Conservation (phyloP, 2,113 vertebrate species). For the Dasyornis broadbenti region DNA sequence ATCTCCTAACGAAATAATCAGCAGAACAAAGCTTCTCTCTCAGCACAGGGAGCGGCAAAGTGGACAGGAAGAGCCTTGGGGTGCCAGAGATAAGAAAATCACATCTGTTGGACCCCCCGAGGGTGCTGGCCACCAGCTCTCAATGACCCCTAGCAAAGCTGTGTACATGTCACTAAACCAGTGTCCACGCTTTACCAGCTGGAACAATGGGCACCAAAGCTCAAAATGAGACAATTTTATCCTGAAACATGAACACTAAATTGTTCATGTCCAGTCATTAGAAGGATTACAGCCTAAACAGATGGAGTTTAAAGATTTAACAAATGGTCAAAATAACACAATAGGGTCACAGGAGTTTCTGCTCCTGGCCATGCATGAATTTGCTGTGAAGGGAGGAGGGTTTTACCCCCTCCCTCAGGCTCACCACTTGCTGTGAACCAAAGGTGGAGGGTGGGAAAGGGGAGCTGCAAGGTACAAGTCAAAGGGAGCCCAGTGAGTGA, state of each 20-base stretch:
- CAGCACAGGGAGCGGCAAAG: not conserved
- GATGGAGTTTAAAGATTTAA: slow-evolving; percentile 10
- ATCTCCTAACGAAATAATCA: not conserved
- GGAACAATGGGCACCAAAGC: not conserved
- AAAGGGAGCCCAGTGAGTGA: not conserved
- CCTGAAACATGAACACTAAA: not conserved
- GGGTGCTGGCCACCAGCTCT: not conserved
- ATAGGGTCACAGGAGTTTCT: not conserved
- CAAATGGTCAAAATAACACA: not conserved
- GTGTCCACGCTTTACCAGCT: not conserved
- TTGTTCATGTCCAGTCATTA: not conserved
- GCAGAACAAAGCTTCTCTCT: not conserved
- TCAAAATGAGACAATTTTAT: not conserved
- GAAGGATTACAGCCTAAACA: not conserved
- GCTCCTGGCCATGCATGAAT: not conserved
- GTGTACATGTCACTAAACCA: not conserved
- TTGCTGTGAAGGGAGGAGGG: not conserved
- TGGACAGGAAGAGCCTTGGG: not conserved
- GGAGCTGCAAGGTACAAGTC: not conserved
- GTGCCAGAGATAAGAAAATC: not conserved
- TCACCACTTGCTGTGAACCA: not conserved
- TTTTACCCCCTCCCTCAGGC: not conserved
- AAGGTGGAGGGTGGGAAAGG: not conserved
- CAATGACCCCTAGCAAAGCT: not conserved
- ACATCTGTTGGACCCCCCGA: not conserved